phyloP scores from a whole-genome alignment of 2,888 invertebrate genomes.

The Idaea straminata region DNA sequence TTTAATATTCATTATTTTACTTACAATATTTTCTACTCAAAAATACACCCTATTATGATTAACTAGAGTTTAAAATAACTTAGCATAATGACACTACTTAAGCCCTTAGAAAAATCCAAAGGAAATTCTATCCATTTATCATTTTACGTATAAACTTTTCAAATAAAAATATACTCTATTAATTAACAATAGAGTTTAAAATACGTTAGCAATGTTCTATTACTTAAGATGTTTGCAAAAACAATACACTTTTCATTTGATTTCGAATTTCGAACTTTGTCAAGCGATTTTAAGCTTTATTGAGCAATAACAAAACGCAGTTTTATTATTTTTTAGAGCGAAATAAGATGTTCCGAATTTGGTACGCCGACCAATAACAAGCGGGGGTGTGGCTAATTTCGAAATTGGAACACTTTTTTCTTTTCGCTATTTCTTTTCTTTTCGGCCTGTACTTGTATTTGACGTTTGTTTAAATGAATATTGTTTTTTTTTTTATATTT shows the following conservation, averaged over 20 bases:
- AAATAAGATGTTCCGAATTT: constrained; percentile 35
- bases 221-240: constrained; percentile 1
- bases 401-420: constrained; percentile 71
- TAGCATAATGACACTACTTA: not conserved
- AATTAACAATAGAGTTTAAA: not conserved
- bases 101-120: not conserved
- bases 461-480: constrained; percentile 21
- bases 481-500: not conserved
- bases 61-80: not conserved
- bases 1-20: not conserved
- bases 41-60: not conserved
- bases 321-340: constrained; percentile 21
- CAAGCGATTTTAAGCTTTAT: not conserved
- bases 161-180: not conserved
- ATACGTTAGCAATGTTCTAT: not conserved
- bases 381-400: constrained; percentile 71
- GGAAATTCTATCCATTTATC: not conserved
- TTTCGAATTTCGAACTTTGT: constrained; percentile 12
- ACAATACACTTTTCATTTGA: constrained; percentile 24
- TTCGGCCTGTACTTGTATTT: constrained; percentile 44
- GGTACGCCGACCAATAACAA: constrained; percentile 62
- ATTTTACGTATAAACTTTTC: not conserved
- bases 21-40: not conserved
- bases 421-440: constrained; percentile 51
- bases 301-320: constrained; percentile 18